A percentile compares a stretch with the other conserved stretches of the same genome.
Evolutionary conservation across 2,113 vertebrate genomes (phyloP).

Genomic region (Copsychus sechellarum): DNA sequence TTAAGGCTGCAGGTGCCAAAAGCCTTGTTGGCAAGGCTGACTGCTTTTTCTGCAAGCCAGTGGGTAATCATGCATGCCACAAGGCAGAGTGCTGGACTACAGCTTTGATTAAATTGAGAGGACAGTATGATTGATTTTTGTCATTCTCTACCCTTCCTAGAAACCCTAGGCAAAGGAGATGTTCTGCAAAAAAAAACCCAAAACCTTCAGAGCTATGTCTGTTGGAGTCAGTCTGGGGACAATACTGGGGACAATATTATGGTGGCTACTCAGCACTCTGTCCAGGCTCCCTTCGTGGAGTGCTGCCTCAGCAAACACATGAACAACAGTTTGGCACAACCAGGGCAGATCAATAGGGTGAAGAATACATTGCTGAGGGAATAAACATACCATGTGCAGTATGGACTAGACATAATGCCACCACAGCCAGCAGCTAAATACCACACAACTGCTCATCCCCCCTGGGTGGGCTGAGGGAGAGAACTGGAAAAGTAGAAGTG

Average conservation of each 20-base stretch:
- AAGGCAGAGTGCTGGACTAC: not conserved
- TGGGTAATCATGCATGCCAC: not conserved
- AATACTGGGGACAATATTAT: not conserved
- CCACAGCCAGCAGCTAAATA: no score
- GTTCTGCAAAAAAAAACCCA: not conserved
- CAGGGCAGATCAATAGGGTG: not conserved
- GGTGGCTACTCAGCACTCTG: not conserved
- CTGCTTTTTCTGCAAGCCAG: not conserved
- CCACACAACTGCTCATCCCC: not conserved
- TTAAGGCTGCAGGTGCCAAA: not conserved
- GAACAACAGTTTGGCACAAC: not conserved
- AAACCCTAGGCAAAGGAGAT: not conserved
- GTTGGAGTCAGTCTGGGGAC: not conserved
- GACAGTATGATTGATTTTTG: not conserved
- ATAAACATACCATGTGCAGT: not conserved
- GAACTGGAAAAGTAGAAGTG: not conserved
- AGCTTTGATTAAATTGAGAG: not conserved
- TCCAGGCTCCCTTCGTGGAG: not conserved
- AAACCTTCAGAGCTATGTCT: not conserved
- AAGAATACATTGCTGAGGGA: not conserved
- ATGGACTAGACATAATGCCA: not conserved
- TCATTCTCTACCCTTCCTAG: not conserved
- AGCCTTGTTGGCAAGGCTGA: not conserved
- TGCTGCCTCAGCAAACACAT: not conserved
- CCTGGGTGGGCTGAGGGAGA: not conserved